A percentile compares a stretch with the other conserved stretches of the same genome.
Conservation (phyloP, 2,888 invertebrate species). For the Helleia helle region DNA sequence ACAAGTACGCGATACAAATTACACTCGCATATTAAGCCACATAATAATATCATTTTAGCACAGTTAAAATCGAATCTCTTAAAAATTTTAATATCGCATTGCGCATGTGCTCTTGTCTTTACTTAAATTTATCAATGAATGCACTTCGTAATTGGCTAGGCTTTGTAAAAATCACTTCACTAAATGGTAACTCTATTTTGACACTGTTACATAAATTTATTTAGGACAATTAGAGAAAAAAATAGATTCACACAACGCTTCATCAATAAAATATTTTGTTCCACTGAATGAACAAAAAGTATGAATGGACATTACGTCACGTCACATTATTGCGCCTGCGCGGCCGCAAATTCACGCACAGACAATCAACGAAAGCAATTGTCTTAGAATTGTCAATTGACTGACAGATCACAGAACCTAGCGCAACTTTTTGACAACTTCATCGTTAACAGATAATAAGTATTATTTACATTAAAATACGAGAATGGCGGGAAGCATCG, state of each 20-base stretch:
- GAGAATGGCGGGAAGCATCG: too few species aligned
- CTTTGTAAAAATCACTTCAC: conserved; percentile 29
- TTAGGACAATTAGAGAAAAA: conserved; percentile 21
- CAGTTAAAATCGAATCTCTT: conserved; percentile 28
- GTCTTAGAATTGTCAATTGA: neutral
- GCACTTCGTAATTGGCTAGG: conserved; percentile 37
- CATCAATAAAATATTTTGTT: conserved; percentile 50
- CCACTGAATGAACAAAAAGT: conserved; percentile 67
- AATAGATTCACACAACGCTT: conserved; percentile 36
- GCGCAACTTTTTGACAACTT: too few species aligned
- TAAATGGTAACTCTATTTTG: conserved; percentile 20
- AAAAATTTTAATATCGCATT: conserved; percentile 35
- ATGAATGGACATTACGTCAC: conserved; percentile 74
- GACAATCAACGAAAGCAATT: conserved; percentile 17
- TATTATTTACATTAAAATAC: too few species aligned
- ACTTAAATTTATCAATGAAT: conserved; percentile 60
- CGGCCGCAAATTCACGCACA: conserved; percentile 35
- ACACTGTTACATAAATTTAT: conserved; percentile 19
- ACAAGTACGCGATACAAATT: conserved; percentile 31
- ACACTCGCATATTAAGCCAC: conserved; percentile 33
- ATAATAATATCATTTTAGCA: conserved; percentile 25
- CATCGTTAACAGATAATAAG: too few species aligned
- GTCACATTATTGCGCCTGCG: conserved; percentile 64
- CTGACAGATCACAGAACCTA: conserved; percentile 11
- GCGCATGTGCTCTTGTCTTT: conserved; percentile 62